Base-by-base conservation (phyloP, 2,797 vertebrate species). In the Enteromius fasciolatus region DNA sequence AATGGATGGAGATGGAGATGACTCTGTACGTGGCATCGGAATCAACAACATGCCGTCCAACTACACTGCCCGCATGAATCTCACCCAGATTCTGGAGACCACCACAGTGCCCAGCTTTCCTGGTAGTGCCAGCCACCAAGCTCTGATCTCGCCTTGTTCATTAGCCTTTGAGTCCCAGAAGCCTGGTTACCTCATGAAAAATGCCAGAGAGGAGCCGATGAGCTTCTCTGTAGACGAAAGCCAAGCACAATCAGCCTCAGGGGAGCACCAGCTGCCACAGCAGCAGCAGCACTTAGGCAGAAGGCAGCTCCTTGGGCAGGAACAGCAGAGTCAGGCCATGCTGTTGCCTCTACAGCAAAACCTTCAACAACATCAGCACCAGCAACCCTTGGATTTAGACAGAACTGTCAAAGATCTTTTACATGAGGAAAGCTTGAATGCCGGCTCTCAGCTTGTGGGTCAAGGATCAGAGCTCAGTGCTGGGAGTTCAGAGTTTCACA, bases 21-120 rank as follows among this genome's bases (percentile, higher is more conserved):
- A 97, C 80, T 92, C 94, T 2, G 89, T 97, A 82, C 95, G 97
- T 82, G 97, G 97, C 84, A 91, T 99, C 87, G 97, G 97, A 87
- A 93, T 98, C 79, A 98, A 97, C 90, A 96, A 96, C 89, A 86
- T 97, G 90, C 94, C 97, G 80, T 96, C 97, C 78, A 96, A 96
- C 93, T 99, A 99, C 88, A 98, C 96, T 15, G 98, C 98, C 81
- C 95, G 98, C 83, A 98, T 99, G 97, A 99, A 99, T 94, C 98
- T 99, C 90, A 98, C 97, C 54, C 98, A 99, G 91, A 97, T 99
- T 91, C 94, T 99, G 17, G 97, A 99, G 93, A 97, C 97, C 17
- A 93, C 95, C 46, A 17, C 67, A 25, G 89, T 88, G 46, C 76
- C 95, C 0, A 87, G 89, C 91, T 95, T 96, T 86, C 91, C 95